Base-by-base conservation (phyloP, 2,888 invertebrate genomes). In the Drosophila mimica region DNA sequence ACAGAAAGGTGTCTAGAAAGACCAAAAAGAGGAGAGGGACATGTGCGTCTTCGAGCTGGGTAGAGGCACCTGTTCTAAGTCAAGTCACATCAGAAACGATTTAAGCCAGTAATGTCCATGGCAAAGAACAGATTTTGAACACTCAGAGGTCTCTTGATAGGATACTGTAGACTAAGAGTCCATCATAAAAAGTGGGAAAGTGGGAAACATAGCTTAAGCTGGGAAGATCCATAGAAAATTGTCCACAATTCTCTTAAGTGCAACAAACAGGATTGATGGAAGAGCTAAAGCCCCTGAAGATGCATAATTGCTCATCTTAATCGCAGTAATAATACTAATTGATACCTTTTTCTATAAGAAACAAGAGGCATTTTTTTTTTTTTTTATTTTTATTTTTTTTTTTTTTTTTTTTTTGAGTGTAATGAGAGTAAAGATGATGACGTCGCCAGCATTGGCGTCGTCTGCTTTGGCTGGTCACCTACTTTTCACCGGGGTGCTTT, bases 401-500 rank as follows among this genome's bases (percentile, higher is more conserved):
- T 11, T n/a, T 28, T 20, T 28, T 20, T 13, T 38, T 54, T 54
- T 28, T 30, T 31, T 20, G 20, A 20, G 43, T 43, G 30, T 43
- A 57, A 43, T 62, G 61, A 57, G 52, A 60, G 11, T 51, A 68
- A 33, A 62, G 66, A 40, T 67, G 59, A 28, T 65, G 61, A 28
- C 59, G 68, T 52, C 72, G 67, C 53, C 61, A 52, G 46, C 62
- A 62, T 70, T 66, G 60, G 64, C 68, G 43, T 68, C 61, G 57
- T 46, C 69, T 61, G 56, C 74, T 56, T 63, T 67, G 46, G 74
- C 70, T 75, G 76, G 87, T 88, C 88, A 88, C 88, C 88, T 89
- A 89, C 88, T 91, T 90, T 90, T 83, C 81, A 67, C 66, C 48
- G 53, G 49, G 43, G 53, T 72, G 86, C 73, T 76, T 82, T 81